Base-by-base conservation (phyloP, 2,888 invertebrate genomes). In the Lasioglossum figueresi region DNA sequence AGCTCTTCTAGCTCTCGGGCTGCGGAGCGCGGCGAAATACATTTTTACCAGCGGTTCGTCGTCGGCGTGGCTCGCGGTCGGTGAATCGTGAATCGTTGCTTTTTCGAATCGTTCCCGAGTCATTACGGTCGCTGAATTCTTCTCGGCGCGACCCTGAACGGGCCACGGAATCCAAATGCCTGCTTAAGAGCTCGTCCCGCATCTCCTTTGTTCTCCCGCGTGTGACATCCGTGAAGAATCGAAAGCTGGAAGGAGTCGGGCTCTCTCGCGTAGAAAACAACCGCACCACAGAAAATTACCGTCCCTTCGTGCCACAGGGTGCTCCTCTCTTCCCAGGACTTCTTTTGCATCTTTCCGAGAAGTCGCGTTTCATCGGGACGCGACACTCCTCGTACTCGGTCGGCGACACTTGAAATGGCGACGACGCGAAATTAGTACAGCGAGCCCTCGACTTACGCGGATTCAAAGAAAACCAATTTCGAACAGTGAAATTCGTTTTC, bases 191-290 rank as follows among this genome's bases (percentile, higher is more conserved):
- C 80, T 84, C 74, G 83, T 82, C 75, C 73, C 56, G 73, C 77
- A 76, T 56, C 70, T 72, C 87, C 89, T 89, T 89, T 89, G 88
- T 89, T 86, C 86, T 71, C 73, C 79, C 83, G 83, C 37, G 68
- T 81, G 88, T 81, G 88, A 89, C 89, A 82, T 84, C 80, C 86
- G 80, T 79, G 86, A 88, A 78, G 88, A 88, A 88, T 89, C 89
- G 88, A 89, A 88, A 88, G 85, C 89, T 84, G 88, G 31, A 59
- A 34, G 34, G 56, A 85, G 85, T 86, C 88, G 71, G 74, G 40
- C 19, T 71, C 73, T 56, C 73, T 66, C 85, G 82, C 70, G 80
- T 43, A 80, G 82, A 82, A 88, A 88, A 88, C 85, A 77, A 82
- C 70, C 79, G 48, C 45, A 68, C 66, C 80, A 72, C 79, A 71